Evolutionary conservation across 2,797 vertebrate genomes (phyloP).

Genomic region (Gadopsis bispinosus): DNA sequence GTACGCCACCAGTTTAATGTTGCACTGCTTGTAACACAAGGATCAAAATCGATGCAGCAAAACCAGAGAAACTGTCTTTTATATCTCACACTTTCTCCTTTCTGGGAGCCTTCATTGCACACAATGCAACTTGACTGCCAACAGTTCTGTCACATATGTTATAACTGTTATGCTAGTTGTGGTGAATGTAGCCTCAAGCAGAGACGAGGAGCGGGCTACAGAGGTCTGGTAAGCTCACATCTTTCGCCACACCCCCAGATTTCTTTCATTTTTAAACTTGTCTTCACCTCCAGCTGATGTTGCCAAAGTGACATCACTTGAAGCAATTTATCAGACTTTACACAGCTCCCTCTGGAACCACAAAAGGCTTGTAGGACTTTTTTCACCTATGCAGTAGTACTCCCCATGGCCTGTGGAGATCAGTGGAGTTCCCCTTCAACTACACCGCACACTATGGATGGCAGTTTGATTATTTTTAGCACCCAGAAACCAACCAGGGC

Average conservation of each 20-base stretch:
- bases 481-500: not conserved
- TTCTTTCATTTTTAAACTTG: conserved; percentile 29
- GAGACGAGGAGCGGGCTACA: not conserved
- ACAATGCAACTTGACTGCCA: not conserved
- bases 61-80: not conserved
- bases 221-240: conserved; percentile 20
- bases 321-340: conserved; percentile 14
- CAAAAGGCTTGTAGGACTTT: conserved; percentile 8
- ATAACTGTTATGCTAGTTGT: not conserved
- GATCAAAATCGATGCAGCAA: not conserved
- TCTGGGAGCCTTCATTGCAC: not conserved
- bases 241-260: not conserved
- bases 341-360: conserved; percentile 12
- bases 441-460: conserved; percentile 4
- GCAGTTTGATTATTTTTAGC: not conserved
- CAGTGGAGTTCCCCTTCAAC: conserved; percentile 11
- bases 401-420: conserved; percentile 4
- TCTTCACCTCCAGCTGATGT: not conserved
- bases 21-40: not conserved
- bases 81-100: not conserved
- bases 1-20: not conserved
- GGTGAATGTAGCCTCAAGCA: conserved; percentile 5
- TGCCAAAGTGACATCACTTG: not conserved
- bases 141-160: not conserved
- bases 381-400: not conserved